Base-by-base conservation (phyloP, 2,888 invertebrate species). In the Agriopis marginaria region DNA sequence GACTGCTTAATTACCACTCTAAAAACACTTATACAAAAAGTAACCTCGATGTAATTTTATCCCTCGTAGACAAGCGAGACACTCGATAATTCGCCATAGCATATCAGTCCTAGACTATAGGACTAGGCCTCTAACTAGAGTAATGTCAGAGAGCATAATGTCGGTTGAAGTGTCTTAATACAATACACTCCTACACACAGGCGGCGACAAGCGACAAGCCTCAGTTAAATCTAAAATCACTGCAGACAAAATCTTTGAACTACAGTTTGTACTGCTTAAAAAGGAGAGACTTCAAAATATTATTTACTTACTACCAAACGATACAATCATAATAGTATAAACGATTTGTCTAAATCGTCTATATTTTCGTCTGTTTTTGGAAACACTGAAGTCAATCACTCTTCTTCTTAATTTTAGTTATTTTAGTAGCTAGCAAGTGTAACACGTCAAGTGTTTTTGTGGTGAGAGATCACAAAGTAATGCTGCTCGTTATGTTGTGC, bases 201-300 rank as follows among this genome's bases (percentile, higher is more conserved):
- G 65, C 76, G 75, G 75, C 79, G 87, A 90, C 90, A 90, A 83
- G 87, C 81, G 76, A 89, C 90, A 89, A 86, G 86, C 83, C 86
- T 86, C 86, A 84, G 87, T 87, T 87, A 87, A 87, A 89, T 88
- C 87, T 86, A 80, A 86, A 88, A 87, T 84, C 82, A 82, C 77
- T 83, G 72, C 73, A 79, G 83, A 87, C 86, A 83, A 87, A 88
- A 86, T 84, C 82, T 83, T 82, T 82, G 78, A 63, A 68, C 9
- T 51, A 39, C 58, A 70, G 62, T 54, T 54, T 47, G 14, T 45
- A 32, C 64, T n/a, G 8, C 32, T 40, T 12, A 17, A 55, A 32
- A 32, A 32, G 32, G 32, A 32, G 32, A 32, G 32, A 32, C 32
- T 32, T 5, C n/a, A 32, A 32, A 3, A 5, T 5, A 32, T 32